Conservation (phyloP, 2,113 vertebrate species). For the Mixornis gularis region DNA sequence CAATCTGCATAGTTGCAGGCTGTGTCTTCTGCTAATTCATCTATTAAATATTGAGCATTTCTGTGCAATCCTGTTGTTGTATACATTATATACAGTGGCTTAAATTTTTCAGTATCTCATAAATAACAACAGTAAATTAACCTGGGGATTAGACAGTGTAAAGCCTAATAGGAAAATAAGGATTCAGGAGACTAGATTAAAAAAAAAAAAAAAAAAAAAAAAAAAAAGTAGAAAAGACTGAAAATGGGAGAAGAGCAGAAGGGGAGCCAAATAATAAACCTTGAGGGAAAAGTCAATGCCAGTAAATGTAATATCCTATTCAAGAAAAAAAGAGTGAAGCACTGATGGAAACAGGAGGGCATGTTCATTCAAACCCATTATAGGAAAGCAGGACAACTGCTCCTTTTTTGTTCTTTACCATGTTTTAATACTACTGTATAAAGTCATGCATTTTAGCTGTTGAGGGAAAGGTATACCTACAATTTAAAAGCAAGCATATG, state of each 20-base stretch:
- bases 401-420: background rate
- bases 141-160: background rate
- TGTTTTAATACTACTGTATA: background rate
- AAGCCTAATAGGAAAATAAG: background rate
- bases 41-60: background rate
- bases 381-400: background rate
- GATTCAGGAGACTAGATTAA: background rate
- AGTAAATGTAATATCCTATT: background rate
- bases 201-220: background rate
- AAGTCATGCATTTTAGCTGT: background rate
- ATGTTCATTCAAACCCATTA: background rate
- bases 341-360: background rate
- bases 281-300: background rate
- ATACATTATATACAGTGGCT: background rate
- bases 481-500: background rate
- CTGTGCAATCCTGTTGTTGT: background rate
- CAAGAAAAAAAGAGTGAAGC: background rate
- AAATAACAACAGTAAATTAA: background rate
- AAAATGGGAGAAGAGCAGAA: background rate
- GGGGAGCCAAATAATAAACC: background rate
- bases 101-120: background rate
- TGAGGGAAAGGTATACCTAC: background rate
- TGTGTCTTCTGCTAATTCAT: background rate
- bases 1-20: background rate
- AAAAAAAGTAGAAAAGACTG: background rate